Base-by-base conservation (phyloP, 2,113 vertebrate genomes). In the Aptenodytes patagonicus region DNA sequence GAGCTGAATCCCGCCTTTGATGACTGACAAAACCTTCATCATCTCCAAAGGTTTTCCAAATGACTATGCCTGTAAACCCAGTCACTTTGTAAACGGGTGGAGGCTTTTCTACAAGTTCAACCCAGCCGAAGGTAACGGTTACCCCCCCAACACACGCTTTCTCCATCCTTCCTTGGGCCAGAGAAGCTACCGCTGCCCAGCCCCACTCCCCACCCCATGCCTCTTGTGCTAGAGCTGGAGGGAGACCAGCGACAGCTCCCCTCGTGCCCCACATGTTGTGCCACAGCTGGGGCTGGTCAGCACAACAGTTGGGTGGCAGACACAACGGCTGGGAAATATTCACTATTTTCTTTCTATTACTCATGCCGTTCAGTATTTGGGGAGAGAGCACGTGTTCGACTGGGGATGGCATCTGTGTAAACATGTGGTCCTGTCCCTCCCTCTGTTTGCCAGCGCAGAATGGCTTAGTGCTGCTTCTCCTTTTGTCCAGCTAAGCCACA, bases 91-190 rank as follows among this genome's bases (percentile, higher is more conserved):
- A 55, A 86, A 51, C 22, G 80, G 20, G 9, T 34, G 22, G 12
- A 77, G 34, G 17, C 13, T 94, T 72, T 95, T 87, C 68, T 79
- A n/a, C 34, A 44, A 54, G 46, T 21, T 71, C 38, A 62, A 71
- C 4, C 5, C 26, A 86, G 61, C 29, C 57, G 83, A 86, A 79
- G 31, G 4, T 72, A 46, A n/a, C 1, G 3, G 38, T 58, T 90
- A 40, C 10, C 0, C 2, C 2, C 28, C 10, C 22, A 29, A 29
- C 2, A 7, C 28, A 22, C 11, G 0, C 6, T 47, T 81, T 47
- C 9, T 32, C 9, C 46, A 51, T 21, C 18, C 28, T 36, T 71
- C 28, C 21, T 73, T 20, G 47, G 73, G 14, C 36, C 19, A 11
- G 20, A 87, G 73, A 54, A 87, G 10, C 34, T 54, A 6, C 36